A percentile compares a stretch with the other conserved stretches of the same genome.
Evolutionary conservation across 2,113 vertebrate species (phyloP).

Genomic region (Phaethornis superciliosus): DNA sequence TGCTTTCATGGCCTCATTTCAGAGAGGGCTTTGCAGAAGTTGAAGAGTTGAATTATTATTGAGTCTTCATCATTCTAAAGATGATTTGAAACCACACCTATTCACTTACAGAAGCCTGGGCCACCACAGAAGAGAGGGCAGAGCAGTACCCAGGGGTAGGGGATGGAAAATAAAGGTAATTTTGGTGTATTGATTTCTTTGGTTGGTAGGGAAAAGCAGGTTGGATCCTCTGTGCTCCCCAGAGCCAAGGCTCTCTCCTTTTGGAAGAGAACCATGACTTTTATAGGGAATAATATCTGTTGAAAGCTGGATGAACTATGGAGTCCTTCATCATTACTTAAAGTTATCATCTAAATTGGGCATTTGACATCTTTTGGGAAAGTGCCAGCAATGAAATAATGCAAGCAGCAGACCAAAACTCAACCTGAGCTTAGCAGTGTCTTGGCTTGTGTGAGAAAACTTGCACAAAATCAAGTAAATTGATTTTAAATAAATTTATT

Average conservation of each 20-base stretch:
- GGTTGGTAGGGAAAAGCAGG: background rate
- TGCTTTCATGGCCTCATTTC: conserved; percentile 30
- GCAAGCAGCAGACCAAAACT: background rate
- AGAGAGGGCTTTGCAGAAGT: background rate
- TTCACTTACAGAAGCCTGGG: too few species aligned
- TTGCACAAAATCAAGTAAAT: conserved; percentile 28
- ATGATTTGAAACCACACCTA: conserved; percentile 13
- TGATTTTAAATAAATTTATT: conserved; percentile 61
- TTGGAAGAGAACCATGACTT: background rate
- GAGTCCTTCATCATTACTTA: background rate
- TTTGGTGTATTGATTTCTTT: background rate
- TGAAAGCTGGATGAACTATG: background rate
- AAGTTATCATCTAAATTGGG: background rate
- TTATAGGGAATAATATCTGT: background rate
- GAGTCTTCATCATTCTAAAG: background rate
- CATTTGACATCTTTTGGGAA: background rate
- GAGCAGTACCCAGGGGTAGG: background rate
- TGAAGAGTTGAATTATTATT: conserved; percentile 41
- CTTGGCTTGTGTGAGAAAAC: background rate
- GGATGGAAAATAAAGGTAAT: background rate
- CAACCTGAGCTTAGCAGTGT: fast-evolving
- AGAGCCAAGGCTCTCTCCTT: background rate
- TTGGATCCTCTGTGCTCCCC: background rate
- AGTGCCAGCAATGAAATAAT: background rate
- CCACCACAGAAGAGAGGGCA: conserved; percentile 22